Evolutionary conservation across 2,888 invertebrate genomes (phyloP), one percentile per base, ranked within the genome.

Genomic region (Microplitis manilae): DNA sequence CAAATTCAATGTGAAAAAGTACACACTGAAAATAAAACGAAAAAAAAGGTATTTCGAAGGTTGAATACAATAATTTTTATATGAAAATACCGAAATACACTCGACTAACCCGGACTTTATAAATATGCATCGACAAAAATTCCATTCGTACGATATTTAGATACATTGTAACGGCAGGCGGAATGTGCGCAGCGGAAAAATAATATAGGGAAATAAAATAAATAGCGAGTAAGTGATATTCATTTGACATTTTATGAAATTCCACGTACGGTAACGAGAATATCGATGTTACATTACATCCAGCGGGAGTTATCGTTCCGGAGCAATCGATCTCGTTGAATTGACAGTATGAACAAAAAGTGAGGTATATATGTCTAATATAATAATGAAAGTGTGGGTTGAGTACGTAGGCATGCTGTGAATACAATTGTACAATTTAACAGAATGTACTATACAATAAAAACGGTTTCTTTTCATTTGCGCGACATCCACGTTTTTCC

Each of bases 1-100:
- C 13, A 50, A 77, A 78, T 80, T 80, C 80, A 78, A 78, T 73
- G 77, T 68, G 30, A 67, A 77, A 76, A 70, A 67, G 77, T 75
- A 75, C 50, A 77, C 77, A 65, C 75, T 75, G 68, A 39, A 41
- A 73, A 71, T 68, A 68, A 68, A 38, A 17, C 15, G 68, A 64
- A 69, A 68, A 73, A 15, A 70, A 71, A 30, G 17, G 67, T 64
- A 61, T 17, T 62, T 41, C n/a, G 30, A 73, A 50, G n/a, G n/a
- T 65, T 5, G 50, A 50, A 50, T 50, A 30, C 30, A 50, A 50
- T 50, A 50, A 50, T 50, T 50, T 13, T 13, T 13, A 5, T 50
- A 50, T 50, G 13, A n/a, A 20, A 50, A 13, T 50, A 50, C 50
- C 13, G 13, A 7, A 50, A 50, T 50, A 50, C 50, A 13, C 50